A percentile compares a stretch with the other conserved stretches of the same genome.
Conservation (phyloP, 2,888 invertebrate species). For the Teleogryllus oceanicus region DNA sequence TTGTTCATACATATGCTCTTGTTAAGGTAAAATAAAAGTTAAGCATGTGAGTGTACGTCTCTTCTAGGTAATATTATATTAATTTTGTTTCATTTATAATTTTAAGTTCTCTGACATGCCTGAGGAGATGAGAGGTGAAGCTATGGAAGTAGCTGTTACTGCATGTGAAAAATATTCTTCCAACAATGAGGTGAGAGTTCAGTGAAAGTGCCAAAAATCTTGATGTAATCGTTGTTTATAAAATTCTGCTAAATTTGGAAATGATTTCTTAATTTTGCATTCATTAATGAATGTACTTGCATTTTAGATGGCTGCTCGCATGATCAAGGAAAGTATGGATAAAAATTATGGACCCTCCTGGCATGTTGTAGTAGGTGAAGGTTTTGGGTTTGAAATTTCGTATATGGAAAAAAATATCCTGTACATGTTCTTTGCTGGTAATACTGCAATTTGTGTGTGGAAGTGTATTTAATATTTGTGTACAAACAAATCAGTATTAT, state of each 20-base stretch:
- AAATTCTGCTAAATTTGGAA: too few species aligned
- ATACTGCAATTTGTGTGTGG: slow-evolving; percentile 83
- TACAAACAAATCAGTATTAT: background rate
- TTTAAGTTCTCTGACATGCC: slow-evolving; percentile 86
- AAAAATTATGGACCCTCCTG: slow-evolving; percentile 93
- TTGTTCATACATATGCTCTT: slow-evolving; percentile 76
- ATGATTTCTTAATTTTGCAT: too few species aligned
- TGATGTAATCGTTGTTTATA: background rate
- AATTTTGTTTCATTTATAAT: slow-evolving; percentile 36
- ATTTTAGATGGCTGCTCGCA: slow-evolving; percentile 78
- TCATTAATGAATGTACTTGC: background rate
- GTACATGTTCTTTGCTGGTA: slow-evolving; percentile 89
- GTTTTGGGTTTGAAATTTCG: slow-evolving; percentile 88
- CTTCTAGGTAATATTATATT: background rate
- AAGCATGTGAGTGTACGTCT: background rate
- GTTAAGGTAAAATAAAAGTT: slow-evolving; percentile 62
- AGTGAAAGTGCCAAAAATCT: background rate
- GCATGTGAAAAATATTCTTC: slow-evolving; percentile 87
- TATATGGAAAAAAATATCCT: slow-evolving; percentile 84
- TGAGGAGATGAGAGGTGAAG: slow-evolving; percentile 87
- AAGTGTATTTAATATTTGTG: slow-evolving; percentile 65
- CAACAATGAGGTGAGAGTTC: slow-evolving; percentile 69
- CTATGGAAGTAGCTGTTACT: slow-evolving; percentile 84
- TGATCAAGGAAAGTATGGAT: slow-evolving; percentile 93
- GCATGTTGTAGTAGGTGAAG: slow-evolving; percentile 95